A percentile compares a stretch with the other conserved stretches of the same genome.
phyloP scores from a whole-genome alignment of 2,113 vertebrate species.

The Amblyopsis rosae region DNA sequence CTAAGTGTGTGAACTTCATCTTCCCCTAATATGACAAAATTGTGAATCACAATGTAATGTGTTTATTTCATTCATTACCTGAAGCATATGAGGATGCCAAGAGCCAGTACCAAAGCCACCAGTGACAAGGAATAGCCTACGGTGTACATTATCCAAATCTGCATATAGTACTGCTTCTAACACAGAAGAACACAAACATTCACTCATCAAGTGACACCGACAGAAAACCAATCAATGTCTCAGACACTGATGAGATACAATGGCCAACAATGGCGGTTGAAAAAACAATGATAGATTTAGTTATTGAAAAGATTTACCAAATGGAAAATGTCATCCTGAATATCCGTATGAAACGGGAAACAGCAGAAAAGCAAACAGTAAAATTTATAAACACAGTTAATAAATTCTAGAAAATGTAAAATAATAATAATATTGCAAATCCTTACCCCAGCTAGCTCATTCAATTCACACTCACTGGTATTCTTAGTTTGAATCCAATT shows the following conservation, averaged over 20 bases:
- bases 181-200: constrained; percentile 25
- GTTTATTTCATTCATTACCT: constrained; percentile 74
- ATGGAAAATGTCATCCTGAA: no score
- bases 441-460: constrained; percentile 64
- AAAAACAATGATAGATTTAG: no score
- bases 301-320: no score
- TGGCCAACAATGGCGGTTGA: no score
- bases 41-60: background rate
- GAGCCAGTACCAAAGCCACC: constrained; percentile 86
- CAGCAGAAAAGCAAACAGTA: no score
- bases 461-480: constrained; percentile 82
- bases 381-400: no score
- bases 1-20: no score
- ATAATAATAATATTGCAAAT: background rate
- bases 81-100: constrained; percentile 89
- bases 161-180: constrained; percentile 76
- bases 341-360: no score
- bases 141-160: constrained; percentile 87
- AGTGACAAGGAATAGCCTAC: constrained; percentile 94
- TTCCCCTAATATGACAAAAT: no score
- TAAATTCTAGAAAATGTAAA: background rate
- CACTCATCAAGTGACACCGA: background rate
- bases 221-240: background rate
- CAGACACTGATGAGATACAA: background rate
- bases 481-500: constrained; percentile 81